Evolutionary conservation across 2,888 invertebrate species (phyloP).

Genomic region (Synergus japonicus): DNA sequence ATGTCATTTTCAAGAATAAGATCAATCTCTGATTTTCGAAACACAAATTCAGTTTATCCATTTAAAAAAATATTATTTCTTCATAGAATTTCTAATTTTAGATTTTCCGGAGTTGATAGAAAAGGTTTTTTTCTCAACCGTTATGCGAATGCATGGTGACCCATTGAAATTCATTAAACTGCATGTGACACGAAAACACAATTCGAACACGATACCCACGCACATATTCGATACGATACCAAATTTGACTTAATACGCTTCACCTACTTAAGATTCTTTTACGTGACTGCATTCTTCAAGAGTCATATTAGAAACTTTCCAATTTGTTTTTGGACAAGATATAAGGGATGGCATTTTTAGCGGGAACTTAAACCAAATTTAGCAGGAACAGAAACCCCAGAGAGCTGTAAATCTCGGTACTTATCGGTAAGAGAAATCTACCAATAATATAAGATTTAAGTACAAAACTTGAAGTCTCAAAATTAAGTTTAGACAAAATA

Average conservation of each 20-base stretch:
- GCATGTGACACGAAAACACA: constrained; percentile 47
- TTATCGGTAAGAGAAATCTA: too few relatives aligned
- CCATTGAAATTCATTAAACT: constrained; percentile 20
- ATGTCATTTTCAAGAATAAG: neutral
- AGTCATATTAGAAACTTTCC: neutral
- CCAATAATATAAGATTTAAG: too few relatives aligned
- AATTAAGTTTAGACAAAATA: too few relatives aligned
- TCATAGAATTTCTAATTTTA: neutral
- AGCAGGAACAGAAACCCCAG: too few relatives aligned
- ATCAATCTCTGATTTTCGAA: too few relatives aligned
- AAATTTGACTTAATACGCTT: constrained; percentile 24
- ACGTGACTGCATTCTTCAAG: neutral
- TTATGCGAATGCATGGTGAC: constrained; percentile 21
- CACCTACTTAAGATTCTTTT: constrained; percentile 10
- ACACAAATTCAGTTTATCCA: too few relatives aligned
- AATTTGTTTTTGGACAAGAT: too few relatives aligned
- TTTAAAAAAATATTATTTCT: neutral
- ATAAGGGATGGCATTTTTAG: too few relatives aligned
- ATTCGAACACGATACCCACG: constrained; percentile 25
- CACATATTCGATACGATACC: constrained; percentile 29
- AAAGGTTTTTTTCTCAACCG: constrained; percentile 15
- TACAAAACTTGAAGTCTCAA: too few relatives aligned
- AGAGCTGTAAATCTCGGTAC: too few relatives aligned
- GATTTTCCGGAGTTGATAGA: neutral
- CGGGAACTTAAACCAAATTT: too few relatives aligned